Evolutionary conservation across 2,888 invertebrate species (phyloP).

Genomic region (Harpalus rufipes): DNA sequence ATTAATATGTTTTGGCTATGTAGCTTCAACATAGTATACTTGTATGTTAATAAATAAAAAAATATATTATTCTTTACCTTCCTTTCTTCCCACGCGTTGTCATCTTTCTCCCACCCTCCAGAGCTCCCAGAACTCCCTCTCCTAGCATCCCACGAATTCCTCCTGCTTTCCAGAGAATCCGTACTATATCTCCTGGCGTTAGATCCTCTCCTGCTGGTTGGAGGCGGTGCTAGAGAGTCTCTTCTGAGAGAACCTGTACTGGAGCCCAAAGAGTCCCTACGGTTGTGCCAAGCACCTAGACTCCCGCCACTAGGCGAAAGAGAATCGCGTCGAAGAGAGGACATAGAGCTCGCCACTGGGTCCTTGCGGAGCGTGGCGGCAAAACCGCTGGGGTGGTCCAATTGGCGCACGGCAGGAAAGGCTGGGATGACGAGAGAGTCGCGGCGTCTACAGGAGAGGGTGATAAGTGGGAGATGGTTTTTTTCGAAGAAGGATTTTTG

Average conservation of each 20-base stretch:
- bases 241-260: slow-evolving; percentile 74
- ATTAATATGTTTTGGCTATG: neutral
- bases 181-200: slow-evolving; percentile 80
- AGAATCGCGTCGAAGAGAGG: slow-evolving; percentile 65
- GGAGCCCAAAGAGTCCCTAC: slow-evolving; percentile 70
- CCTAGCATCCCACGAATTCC: slow-evolving; percentile 85
- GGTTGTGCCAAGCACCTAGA: slow-evolving; percentile 75
- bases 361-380: slow-evolving; percentile 84
- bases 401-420: slow-evolving; percentile 79
- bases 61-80: slow-evolving; percentile 70
- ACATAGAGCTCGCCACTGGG: slow-evolving; percentile 71
- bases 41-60: neutral
- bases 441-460: slow-evolving; percentile 78
- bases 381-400: slow-evolving; percentile 86
- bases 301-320: slow-evolving; percentile 74
- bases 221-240: slow-evolving; percentile 71
- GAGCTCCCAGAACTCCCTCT: slow-evolving; percentile 82
- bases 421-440: slow-evolving; percentile 82
- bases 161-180: slow-evolving; percentile 86
- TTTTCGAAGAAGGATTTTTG: slow-evolving; percentile 8
- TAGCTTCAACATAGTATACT: neutral
- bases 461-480: slow-evolving; percentile 17
- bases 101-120: slow-evolving; percentile 81
- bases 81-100: slow-evolving; percentile 81
- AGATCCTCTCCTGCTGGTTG: slow-evolving; percentile 76